Conservation (phyloP, 2,113 vertebrate species). For the Dasyurus viverrinus region DNA sequence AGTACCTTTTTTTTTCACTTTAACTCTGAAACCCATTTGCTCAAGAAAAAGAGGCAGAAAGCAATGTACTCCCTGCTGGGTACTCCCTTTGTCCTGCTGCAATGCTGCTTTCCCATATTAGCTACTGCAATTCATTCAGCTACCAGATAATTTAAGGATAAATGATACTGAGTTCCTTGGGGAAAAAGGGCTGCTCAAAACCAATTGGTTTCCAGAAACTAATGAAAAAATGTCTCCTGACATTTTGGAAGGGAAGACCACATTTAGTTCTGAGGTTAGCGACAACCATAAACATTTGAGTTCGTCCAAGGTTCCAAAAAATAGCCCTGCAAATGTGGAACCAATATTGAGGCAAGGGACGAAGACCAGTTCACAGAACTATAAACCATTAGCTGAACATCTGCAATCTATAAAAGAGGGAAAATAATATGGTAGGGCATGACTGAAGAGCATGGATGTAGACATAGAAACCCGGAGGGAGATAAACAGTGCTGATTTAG, state of each 20-base stretch:
- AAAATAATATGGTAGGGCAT: constrained; percentile 52
- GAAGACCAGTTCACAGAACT: constrained; percentile 70
- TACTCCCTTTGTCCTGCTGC: constrained; percentile 26
- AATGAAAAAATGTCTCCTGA: constrained; percentile 43
- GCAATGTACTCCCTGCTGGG: neutral
- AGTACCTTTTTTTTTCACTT: neutral
- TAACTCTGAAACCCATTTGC: constrained; percentile 14
- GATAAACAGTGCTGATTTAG: constrained; percentile 56
- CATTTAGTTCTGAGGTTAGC: constrained; percentile 62
- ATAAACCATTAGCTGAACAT: constrained; percentile 68
- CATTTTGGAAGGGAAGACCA: constrained; percentile 58
- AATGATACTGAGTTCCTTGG: constrained; percentile 59
- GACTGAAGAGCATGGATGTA: constrained; percentile 44
- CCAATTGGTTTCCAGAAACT: constrained; percentile 55
- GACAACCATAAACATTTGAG: constrained; percentile 72
- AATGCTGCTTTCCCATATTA: constrained; percentile 44
- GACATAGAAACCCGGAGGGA: constrained; percentile 49
- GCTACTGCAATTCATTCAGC: constrained; percentile 45
- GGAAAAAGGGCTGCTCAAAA: constrained; percentile 15
- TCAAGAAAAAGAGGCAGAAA: constrained; percentile 36
- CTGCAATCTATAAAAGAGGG: constrained; percentile 67
- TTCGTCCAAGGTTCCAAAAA: constrained; percentile 63
- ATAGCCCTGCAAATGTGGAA: constrained; percentile 70
- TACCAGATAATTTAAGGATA: constrained; percentile 65
- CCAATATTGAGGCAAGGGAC: constrained; percentile 74